Conservation (phyloP, 2,113 vertebrate genomes). For the Pygoscelis antarcticus region DNA sequence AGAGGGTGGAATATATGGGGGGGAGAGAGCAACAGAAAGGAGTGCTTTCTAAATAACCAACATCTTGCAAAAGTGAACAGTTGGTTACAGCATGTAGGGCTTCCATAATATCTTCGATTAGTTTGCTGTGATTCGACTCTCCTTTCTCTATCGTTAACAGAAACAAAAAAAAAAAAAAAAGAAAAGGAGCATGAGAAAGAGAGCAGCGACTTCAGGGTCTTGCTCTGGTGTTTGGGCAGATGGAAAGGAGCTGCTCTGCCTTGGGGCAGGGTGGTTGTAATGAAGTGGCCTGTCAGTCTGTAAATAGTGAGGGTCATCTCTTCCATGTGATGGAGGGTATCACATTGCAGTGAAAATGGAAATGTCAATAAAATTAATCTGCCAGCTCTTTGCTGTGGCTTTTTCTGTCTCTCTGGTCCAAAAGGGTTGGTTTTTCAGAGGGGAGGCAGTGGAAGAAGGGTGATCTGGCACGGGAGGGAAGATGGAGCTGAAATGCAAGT, state of each 20-base stretch:
- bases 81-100: neutral
- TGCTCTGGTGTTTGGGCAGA: slow-evolving; percentile 89
- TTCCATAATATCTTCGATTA: slow-evolving; percentile 59
- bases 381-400: slow-evolving; percentile 91
- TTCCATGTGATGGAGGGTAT: slow-evolving; percentile 91
- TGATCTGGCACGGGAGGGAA: slow-evolving; percentile 39
- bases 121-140: slow-evolving; percentile 50
- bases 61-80: neutral
- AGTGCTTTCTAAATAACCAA: slow-evolving; percentile 21
- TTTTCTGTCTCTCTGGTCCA: slow-evolving; percentile 76
- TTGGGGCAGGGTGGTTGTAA: slow-evolving; percentile 88
- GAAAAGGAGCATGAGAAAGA: slow-evolving; percentile 51
- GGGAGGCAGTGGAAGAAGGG: slow-evolving; percentile 41
- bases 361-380: slow-evolving; percentile 99
- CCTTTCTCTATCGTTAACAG: slow-evolving; percentile 55
- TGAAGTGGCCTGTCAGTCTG: slow-evolving; percentile 98
- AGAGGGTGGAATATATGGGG: neutral
- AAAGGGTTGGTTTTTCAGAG: slow-evolving; percentile 70
- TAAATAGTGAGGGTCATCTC: slow-evolving; percentile 93
- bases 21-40: neutral
- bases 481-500: slow-evolving; percentile 52
- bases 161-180: neutral
- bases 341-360: slow-evolving; percentile 99
- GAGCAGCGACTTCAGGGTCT: slow-evolving; percentile 81
- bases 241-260: slow-evolving; percentile 87